Base-by-base conservation (phyloP, 2,797 vertebrate species). In the Melanotaenia boesemani region DNA sequence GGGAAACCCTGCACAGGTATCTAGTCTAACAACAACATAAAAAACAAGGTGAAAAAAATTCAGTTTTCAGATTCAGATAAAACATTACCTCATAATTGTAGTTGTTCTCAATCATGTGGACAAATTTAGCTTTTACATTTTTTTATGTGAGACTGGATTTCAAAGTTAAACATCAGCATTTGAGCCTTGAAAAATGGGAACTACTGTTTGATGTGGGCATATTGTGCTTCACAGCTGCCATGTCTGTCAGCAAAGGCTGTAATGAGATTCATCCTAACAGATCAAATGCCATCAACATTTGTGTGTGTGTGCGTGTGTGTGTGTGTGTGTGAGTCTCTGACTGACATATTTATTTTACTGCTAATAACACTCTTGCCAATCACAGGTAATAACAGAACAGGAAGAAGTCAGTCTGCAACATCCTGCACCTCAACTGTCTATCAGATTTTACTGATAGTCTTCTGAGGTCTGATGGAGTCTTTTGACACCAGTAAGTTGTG, bases 351-450 rank as follows among this genome's bases (percentile, higher is more conserved):
- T 67, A 68, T 78, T 75, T 72, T 48, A 41, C 52, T 62, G 57
- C 37, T 70, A 72, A 67, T 73, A 65, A 76, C 70, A 72, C 55
- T 70, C 39, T 54, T 81, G 70, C 52, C 78, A 81, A 24, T 83
- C 76, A 75, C 63, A 68, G 74, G 67, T 82, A 80, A 68, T 67
- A 67, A 72, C 69, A 46, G 70, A 63, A 61, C 66, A 61, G 72
- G 78, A 72, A 63, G 62, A 56, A 71, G 56, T 70, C 67, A 72
- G 76, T 57, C 65, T 55, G 70, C 59, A 56, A 81, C 72, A 68
- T 79, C 70, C 46, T 6, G 26, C 11, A 36, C 72, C 58, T 36
- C 37, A 10, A 34, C 57, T 79, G 73, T 69, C 67, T 28, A 28
- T 72, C 32, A 63, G 63, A 80, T 57, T 59, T 62, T 0, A 24